Conservation (phyloP, 2,797 vertebrate species). For the Apogon talboti region DNA sequence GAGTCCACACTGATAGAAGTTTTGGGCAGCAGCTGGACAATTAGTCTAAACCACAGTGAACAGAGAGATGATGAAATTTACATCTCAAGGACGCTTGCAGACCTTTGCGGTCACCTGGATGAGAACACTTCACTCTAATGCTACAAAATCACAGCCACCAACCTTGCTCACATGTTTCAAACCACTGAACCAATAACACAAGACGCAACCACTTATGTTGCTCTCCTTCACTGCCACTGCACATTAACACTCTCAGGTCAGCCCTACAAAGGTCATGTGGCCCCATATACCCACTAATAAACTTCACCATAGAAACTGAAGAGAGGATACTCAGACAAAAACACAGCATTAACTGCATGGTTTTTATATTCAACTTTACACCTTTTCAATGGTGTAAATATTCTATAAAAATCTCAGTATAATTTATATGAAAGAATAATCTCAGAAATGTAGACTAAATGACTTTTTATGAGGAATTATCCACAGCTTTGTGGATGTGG, state of each 20-base stretch:
- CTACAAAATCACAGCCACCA: constrained; percentile 12
- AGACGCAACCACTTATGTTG: constrained; percentile 7
- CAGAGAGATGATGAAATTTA: no score
- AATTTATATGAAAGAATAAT: constrained; percentile 10
- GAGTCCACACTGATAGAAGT: no score
- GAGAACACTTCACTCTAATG: not conserved
- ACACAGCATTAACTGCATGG: constrained; percentile 4
- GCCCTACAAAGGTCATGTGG: constrained; percentile 18
- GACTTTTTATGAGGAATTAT: constrained; percentile 15
- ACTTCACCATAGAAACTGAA: constrained; percentile 23
- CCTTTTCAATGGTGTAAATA: constrained; percentile 6
- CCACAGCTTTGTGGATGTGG: constrained; percentile 15
- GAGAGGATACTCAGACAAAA: constrained; percentile 18
- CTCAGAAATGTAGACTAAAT: constrained; percentile 12
- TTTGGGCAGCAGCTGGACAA: no score
- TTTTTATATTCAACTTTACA: constrained; percentile 5
- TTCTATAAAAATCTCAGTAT: constrained; percentile 5
- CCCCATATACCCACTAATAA: constrained; percentile 32
- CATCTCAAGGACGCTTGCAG: no score
- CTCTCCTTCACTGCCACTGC: constrained; percentile 38
- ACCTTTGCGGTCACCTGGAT: no score
- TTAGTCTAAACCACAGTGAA: no score
- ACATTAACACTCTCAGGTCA: constrained; percentile 46
- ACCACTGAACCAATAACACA: constrained; percentile 16
- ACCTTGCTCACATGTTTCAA: constrained; percentile 4